These are phyloP conservation scores for Elegia similella DNA, from an alignment of 2,888 invertebrate species.

Conservation along the genomic window DNA sequence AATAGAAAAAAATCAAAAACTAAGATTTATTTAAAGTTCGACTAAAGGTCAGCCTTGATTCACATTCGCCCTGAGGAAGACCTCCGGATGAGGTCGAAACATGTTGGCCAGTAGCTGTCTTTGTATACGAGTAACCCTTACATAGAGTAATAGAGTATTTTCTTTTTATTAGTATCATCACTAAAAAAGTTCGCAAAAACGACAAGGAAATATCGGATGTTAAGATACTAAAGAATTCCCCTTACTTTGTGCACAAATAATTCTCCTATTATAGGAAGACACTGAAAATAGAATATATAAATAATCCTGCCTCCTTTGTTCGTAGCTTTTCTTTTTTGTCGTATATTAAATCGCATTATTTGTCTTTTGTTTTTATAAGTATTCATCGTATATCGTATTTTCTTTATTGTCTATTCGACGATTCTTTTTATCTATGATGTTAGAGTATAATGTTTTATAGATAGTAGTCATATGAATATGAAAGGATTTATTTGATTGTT, in stretches of 20 bases:
- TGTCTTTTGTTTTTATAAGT: background rate
- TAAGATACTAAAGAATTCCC: background rate
- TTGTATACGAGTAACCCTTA: no score
- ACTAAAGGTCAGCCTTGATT: no score
- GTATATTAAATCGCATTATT: background rate
- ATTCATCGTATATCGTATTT: background rate
- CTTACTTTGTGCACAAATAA: background rate
- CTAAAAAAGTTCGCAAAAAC: background rate
- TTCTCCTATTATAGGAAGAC: conserved; percentile 5
- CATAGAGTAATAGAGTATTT: no score
- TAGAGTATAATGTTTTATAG: background rate
- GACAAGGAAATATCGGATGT: background rate
- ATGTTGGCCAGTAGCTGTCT: no score
- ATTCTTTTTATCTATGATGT: background rate
- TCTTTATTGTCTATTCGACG: background rate
- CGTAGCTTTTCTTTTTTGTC: background rate
- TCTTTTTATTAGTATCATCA: no score
- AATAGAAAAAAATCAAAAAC: no score
- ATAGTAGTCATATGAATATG: background rate
- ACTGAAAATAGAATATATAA: conserved; percentile 1
- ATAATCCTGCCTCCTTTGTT: conserved; percentile 7
- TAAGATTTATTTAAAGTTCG: no score
- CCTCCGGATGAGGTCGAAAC: no score
- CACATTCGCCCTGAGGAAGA: no score
- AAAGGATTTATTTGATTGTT: background rate